Base-by-base conservation (phyloP, 2,888 invertebrate genomes). In the Fragum whitleyi region DNA sequence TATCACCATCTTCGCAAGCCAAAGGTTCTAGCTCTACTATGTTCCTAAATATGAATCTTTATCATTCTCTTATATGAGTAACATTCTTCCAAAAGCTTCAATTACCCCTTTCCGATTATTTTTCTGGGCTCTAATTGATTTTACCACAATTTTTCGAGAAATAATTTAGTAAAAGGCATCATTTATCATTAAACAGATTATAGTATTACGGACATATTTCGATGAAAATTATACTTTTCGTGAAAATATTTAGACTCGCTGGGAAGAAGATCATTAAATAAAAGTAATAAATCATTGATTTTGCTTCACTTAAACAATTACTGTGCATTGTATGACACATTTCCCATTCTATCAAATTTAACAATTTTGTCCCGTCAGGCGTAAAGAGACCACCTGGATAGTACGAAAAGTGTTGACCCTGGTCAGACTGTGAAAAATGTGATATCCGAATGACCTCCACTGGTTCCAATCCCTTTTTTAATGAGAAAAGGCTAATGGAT, bases 121-220 rank as follows among this genome's bases (percentile, higher is more conserved):
- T 47, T 47, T 47, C 47, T n/a, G 2, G 47, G 14, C 5, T n/a
- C 47, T 47, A 47, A 47, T 47, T 47, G 47, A 16, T 47, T 47
- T 47, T 47, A 47, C n/a, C 47, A 19, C 47, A 47, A n/a, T 16
- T 2, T 9, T 19, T n/a, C 3, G n/a, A 16, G 47, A 14, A 47
- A 47, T 47, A 47, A 47, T 47, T 47, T 47, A 47, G 47, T 14
- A 47, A 47, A 47, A 47, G 19, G 47, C 14, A 47, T 47, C 47
- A 47, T 47, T 47, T 47, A 47, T 47, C 47, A 47, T 47, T 47
- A 47, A 47, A 47, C 32, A 47, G 47, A 47, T 47, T 47, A 47
- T 14, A 47, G 47, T 47, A 47, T 47, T n/a, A 3, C n/a, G 47
- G 47, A 14, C 14, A 19, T 19, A 19, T 47, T 47, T 47, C 19